Conservation (phyloP, 2,797 vertebrate species). For the Bucorvus abyssinicus region DNA sequence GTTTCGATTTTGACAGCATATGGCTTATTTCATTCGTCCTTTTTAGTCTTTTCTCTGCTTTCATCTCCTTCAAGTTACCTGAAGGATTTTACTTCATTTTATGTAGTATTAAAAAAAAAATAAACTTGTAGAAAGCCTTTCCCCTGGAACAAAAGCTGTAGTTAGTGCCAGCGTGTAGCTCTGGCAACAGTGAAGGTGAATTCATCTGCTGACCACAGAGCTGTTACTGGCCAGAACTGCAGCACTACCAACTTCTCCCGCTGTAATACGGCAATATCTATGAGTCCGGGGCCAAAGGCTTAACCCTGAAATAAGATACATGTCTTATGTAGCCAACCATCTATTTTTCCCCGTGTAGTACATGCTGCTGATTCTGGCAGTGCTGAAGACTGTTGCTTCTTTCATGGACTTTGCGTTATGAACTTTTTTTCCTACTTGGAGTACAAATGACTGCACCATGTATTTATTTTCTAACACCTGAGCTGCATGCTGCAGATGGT, state of each 20-base stretch:
- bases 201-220: neutral
- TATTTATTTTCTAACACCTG: neutral
- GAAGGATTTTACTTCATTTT: neutral
- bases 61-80: neutral
- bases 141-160: neutral
- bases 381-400: neutral
- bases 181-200: neutral
- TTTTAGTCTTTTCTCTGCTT: neutral
- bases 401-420: neutral
- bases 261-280: neutral
- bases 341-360: neutral
- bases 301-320: neutral
- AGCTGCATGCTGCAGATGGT: neutral
- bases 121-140: neutral
- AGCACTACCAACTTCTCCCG: neutral
- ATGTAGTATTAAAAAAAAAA: neutral
- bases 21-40: neutral
- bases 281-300: neutral
- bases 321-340: neutral
- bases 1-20: neutral
- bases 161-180: neutral
- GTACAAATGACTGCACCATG: neutral
- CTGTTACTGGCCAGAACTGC: neutral
- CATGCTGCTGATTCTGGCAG: neutral
- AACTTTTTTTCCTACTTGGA: neutral